These are phyloP conservation scores for Otus sunia DNA, from an alignment of 2,113 vertebrate genomes.

Conservation along the genomic window DNA sequence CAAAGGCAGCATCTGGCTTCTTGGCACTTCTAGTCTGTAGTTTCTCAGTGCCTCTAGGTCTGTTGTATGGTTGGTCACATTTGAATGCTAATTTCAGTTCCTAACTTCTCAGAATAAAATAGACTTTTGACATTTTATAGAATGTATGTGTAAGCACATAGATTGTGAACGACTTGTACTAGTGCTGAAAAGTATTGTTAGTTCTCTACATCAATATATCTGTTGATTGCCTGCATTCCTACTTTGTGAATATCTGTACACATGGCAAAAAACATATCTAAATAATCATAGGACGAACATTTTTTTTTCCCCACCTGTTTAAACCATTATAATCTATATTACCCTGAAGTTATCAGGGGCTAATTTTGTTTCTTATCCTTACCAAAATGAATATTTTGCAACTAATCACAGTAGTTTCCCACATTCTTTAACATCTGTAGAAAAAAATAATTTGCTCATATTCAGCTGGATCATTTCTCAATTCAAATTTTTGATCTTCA, in stretches of 20 bases:
- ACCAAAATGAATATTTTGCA: neutral
- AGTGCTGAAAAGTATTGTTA: neutral
- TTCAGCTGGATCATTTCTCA: neutral
- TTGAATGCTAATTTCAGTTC: conserved; percentile 45
- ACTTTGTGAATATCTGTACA: neutral
- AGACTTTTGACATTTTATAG: conserved; percentile 29
- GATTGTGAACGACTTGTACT: neutral
- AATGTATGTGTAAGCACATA: neutral
- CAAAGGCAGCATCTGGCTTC: conserved; percentile 73
- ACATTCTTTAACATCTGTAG: neutral
- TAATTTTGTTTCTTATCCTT: neutral
- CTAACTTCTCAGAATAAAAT: conserved; percentile 31
- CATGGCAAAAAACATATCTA: neutral
- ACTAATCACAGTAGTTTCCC: neutral
- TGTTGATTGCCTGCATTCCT: neutral
- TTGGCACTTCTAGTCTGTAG: conserved; percentile 65
- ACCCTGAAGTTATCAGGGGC: neutral
- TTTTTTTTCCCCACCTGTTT: neutral
- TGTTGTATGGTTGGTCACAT: conserved; percentile 37
- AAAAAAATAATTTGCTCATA: neutral
- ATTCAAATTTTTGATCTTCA: neutral
- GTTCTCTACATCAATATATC: neutral
- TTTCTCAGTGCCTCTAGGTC: conserved; percentile 51
- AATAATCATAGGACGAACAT: neutral
- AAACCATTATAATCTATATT: neutral